Percentiles rank a stretch among this genome's conserved stretches.
Conservation (phyloP, 2,113 vertebrate genomes). For the Callipepla squamata region DNA sequence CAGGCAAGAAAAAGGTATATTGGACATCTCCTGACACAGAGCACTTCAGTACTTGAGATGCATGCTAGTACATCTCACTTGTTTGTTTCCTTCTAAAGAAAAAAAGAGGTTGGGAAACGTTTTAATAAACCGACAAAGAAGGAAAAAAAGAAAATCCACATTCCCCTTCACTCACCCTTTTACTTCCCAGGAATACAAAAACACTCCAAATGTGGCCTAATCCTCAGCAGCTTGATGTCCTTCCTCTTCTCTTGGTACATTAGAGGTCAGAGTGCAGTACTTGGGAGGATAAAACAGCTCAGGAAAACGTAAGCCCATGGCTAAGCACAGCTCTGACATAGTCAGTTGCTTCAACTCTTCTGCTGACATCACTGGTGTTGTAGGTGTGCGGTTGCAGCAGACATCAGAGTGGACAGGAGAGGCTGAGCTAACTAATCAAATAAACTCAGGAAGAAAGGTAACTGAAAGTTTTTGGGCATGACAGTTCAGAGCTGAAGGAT, state of each 20-base stretch:
- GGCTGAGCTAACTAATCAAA: not conserved
- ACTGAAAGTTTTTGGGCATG: not conserved
- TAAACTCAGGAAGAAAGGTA: not conserved
- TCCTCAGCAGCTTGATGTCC: rapidly evolving
- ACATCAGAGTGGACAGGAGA: not conserved
- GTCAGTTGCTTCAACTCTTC: not conserved
- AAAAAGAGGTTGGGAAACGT: not conserved
- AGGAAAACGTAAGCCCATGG: not conserved
- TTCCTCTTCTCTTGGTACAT: not conserved
- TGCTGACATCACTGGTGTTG: not conserved
- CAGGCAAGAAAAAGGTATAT: not conserved
- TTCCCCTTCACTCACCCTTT: not conserved
- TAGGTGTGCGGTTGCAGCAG: not conserved
- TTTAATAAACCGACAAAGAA: not conserved
- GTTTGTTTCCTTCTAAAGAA: not conserved
- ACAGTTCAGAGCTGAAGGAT: not conserved
- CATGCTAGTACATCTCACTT: not conserved
- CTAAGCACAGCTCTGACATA: not conserved
- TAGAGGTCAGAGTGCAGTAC: not conserved
- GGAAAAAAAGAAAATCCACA: not conserved
- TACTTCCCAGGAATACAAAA: not conserved
- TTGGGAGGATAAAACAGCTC: not conserved
- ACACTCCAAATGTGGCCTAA: not conserved
- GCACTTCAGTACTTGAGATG: not conserved
- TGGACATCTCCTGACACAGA: not conserved